Base-by-base conservation (phyloP, 2,888 invertebrate genomes). In the Exocentrus adspersus region DNA sequence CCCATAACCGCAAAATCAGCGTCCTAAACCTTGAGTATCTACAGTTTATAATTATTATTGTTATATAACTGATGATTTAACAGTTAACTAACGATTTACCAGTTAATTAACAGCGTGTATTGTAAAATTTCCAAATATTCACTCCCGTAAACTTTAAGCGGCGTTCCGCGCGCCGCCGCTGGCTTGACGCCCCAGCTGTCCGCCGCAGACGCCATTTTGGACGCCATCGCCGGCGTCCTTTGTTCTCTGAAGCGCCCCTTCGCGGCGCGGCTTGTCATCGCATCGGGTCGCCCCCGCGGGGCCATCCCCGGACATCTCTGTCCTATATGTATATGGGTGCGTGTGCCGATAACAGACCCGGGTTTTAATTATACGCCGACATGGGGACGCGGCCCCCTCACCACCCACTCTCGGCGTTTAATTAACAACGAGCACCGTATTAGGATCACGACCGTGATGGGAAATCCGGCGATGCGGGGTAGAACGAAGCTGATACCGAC, bases 121-220 rank as follows among this genome's bases (percentile, higher is more conserved):
- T n/a, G n/a, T n/a, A n/a, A n/a, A n/a, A n/a, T n/a, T n/a, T n/a
- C n/a, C n/a, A n/a, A n/a, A n/a, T n/a, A n/a, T n/a, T n/a, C n/a
- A n/a, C n/a, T n/a, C n/a, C n/a, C n/a, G n/a, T n/a, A n/a, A n/a
- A n/a, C n/a, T n/a, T n/a, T n/a, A n/a, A n/a, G n/a, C n/a, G n/a
- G n/a, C 24, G 7, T 24, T 43, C 37, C 63, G 59, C 51, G 19
- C 56, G 41, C 60, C 56, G 56, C 24, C 37, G 42, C 24, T 7
- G 43, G 32, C 28, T 12, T 71, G 78, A 77, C 80, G 77, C 80
- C 80, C 78, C 69, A 75, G 78, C 79, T 79, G 80, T 80, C 80
- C 78, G 74, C 68, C 66, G 59, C 74, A 76, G 78, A 75, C 79
- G 80, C 80, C 81, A 81, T 80, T 72, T 80, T 81, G 80, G 80